Base-by-base conservation (phyloP, 2,888 invertebrate species). In the Trachelus troglodyta region DNA sequence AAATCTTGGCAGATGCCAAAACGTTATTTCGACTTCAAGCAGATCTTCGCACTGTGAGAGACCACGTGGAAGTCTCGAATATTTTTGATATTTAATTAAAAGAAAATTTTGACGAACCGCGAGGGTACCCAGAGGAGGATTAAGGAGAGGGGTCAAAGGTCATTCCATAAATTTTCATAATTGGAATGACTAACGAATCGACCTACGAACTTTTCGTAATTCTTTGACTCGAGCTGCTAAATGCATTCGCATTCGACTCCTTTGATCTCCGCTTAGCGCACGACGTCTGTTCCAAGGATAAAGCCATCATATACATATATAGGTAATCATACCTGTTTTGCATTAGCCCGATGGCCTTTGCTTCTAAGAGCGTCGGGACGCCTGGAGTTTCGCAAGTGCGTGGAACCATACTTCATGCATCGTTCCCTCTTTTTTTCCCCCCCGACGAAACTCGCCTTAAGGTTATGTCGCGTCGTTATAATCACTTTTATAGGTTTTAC, bases 271-370 rank as follows among this genome's bases (percentile, higher is more conserved):
- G 15, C 15, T 23, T 23, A 6, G 2, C 71, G 80, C 82, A 78
- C 80, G 80, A 56, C 82, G 82, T 82, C 83, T 81, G 82, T 84
- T 86, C 84, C 84, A 86, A 86, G 85, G 86, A 77, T 23, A 56
- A 79, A 86, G 76, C 78, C 79, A 76, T 76, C 79, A 37, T 69
- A 34, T 79, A 35, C 68, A 73, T 75, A 35, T 40, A 74, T 75
- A 74, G 79, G 77, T 75, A 80, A 80, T 79, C 77, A 81, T 80
- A 79, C 80, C 79, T 79, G 77, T 76, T 79, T 80, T 33, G 75
- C 77, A 78, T 74, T 76, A 75, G 76, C 79, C 71, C 77, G 75
- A 69, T 73, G 69, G 71, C 77, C 74, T 77, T 2, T 6, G 23
- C 40, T 40, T 6, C 40, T 40, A 23, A 15, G 40, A 40, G 23